Conservation (phyloP, 2,113 vertebrate species). For the Muntiacus muntjak region DNA sequence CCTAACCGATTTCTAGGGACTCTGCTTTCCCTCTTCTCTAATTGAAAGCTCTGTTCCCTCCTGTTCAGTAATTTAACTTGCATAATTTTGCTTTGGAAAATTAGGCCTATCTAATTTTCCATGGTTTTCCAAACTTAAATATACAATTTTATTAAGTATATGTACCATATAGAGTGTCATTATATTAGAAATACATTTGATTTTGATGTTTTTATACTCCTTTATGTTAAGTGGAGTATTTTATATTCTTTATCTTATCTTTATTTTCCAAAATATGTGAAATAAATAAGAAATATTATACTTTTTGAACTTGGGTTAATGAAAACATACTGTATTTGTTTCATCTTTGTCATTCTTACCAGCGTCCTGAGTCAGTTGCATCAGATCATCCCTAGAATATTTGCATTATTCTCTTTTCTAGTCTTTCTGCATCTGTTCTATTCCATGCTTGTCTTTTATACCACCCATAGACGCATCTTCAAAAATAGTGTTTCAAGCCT, state of each 20-base stretch:
- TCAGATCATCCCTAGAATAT: not conserved
- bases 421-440: not conserved
- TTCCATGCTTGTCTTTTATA: not conserved
- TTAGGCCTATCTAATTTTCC: not conserved
- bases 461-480: not conserved
- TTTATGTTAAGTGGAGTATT: not conserved
- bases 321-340: not conserved
- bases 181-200: not conserved
- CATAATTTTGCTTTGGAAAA: slow-evolving; percentile 27
- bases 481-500: not conserved
- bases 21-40: not conserved
- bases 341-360: not conserved
- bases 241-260: not conserved
- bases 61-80: not conserved
- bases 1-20: not conserved
- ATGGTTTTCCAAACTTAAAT: not conserved
- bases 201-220: not conserved
- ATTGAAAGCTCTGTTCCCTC: not conserved
- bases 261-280: not conserved
- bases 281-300: not conserved
- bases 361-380: not conserved
- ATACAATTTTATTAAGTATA: not conserved
- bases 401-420: not conserved
- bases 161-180: not conserved
- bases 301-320: not conserved